Evolutionary conservation across 2,888 invertebrate species (phyloP).

Genomic region (Byasa hedistus): DNA sequence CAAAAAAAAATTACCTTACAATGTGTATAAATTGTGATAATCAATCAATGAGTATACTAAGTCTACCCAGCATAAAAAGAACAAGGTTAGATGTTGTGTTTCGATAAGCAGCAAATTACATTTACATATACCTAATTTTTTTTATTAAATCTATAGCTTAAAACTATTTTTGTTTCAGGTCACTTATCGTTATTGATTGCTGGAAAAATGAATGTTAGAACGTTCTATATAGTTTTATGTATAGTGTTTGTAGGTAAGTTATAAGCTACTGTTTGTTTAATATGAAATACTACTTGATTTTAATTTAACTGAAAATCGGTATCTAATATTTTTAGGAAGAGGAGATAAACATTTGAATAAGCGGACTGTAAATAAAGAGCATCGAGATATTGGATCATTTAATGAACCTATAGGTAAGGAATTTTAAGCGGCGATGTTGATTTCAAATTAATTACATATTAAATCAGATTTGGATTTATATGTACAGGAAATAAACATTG

Average conservation of each 20-base stretch:
- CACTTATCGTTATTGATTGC: not conserved
- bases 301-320: not conserved
- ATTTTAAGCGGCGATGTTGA: not conserved
- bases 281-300: constrained; percentile 9
- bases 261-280: constrained; percentile 21
- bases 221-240: constrained; percentile 20
- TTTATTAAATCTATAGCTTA: not conserved
- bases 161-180: constrained; percentile 17
- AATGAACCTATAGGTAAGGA: constrained; percentile 61
- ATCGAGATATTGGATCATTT: constrained; percentile 58
- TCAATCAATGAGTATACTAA: no score
- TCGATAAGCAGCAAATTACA: no score
- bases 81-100: no score
- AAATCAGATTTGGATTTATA: no score
- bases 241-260: constrained; percentile 50
- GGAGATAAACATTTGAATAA: constrained; percentile 70
- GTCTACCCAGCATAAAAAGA: no score
- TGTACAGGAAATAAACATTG: no score
- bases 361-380: constrained; percentile 54
- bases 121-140: no score
- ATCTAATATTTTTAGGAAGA: constrained; percentile 46
- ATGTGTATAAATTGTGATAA: no score
- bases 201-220: constrained; percentile 18
- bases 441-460: no score
- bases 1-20: no score